These are phyloP conservation scores for Octodon degus DNA, from an alignment of 2,113 vertebrate species.

Conservation along the genomic window DNA sequence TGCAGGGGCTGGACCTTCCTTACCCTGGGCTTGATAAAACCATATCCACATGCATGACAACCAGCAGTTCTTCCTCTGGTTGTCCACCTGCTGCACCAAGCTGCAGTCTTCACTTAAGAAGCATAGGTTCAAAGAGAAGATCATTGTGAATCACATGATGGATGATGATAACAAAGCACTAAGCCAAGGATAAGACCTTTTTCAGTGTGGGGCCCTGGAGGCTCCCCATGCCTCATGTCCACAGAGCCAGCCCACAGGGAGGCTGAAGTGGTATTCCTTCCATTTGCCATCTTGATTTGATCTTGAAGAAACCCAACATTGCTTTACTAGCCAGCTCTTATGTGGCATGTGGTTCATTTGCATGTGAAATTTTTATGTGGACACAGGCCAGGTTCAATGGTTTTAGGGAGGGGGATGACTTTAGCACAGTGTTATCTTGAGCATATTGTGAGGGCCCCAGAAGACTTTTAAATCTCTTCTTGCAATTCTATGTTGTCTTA, in stretches of 20 bases:
- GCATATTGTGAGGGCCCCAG: neutral
- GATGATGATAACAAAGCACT: neutral
- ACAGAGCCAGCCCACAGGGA: neutral
- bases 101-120: slow-evolving; percentile 2
- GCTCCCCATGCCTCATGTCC: neutral
- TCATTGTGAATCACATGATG: neutral
- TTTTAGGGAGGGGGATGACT: neutral
- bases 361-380: neutral
- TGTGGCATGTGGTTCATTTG: neutral
- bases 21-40: neutral
- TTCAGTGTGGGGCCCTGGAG: neutral
- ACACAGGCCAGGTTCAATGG: neutral
- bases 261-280: neutral
- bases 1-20: neutral
- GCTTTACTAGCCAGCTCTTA: neutral
- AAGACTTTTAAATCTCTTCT: neutral
- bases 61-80: neutral
- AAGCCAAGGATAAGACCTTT: neutral
- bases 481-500: slow-evolving; percentile 8
- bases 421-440: neutral
- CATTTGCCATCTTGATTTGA: neutral
- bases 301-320: neutral
- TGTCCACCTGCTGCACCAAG: neutral
- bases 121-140: slow-evolving; percentile 7
- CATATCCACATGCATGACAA: neutral